phyloP scores from a whole-genome alignment of 2,888 invertebrate species.

The Euproctis similis region DNA sequence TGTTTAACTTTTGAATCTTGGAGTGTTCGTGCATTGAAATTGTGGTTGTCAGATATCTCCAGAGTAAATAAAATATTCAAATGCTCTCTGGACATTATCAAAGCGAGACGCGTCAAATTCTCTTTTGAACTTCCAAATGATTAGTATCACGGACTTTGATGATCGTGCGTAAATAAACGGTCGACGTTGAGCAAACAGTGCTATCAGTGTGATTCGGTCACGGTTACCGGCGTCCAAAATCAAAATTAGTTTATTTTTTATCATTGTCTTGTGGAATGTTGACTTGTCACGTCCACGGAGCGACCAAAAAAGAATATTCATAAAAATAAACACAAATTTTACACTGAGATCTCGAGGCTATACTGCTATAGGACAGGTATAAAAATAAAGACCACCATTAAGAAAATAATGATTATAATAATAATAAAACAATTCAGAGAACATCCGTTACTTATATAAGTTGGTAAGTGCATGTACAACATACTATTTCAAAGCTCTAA shows the following conservation, averaged over 20 bases:
- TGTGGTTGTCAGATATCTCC: too few species aligned
- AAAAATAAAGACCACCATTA: too few species aligned
- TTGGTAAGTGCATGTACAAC: conserved; percentile 18
- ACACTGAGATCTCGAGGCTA: too few species aligned
- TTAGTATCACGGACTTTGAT: conserved; percentile 37
- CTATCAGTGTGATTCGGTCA: conserved; percentile 46
- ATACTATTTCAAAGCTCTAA: conserved; percentile 15
- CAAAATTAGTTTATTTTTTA: conserved; percentile 69
- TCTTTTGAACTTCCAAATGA: conserved; percentile 15
- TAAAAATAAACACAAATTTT: too few species aligned
- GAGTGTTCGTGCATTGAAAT: conserved; percentile 8
- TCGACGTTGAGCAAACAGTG: conserved; percentile 57
- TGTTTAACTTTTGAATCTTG: too few species aligned
- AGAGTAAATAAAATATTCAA: too few species aligned
- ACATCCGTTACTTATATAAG: too few species aligned
- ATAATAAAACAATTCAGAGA: too few species aligned
- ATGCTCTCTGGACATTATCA: neutral
- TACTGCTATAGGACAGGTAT: too few species aligned
- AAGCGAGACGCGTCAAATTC: conserved; percentile 17
- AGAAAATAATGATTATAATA: too few species aligned
- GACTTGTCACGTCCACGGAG: conserved; percentile 46
- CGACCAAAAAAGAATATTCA: too few species aligned
- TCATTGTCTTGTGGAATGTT: conserved; percentile 37
- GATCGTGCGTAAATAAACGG: conserved; percentile 68
- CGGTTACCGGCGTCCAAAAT: conserved; percentile 58